Evolutionary conservation across 1,140 invertebrate species (phyloP), one percentile per base, ranked within the genome.

Genomic region (Penaeus indicus): DNA sequence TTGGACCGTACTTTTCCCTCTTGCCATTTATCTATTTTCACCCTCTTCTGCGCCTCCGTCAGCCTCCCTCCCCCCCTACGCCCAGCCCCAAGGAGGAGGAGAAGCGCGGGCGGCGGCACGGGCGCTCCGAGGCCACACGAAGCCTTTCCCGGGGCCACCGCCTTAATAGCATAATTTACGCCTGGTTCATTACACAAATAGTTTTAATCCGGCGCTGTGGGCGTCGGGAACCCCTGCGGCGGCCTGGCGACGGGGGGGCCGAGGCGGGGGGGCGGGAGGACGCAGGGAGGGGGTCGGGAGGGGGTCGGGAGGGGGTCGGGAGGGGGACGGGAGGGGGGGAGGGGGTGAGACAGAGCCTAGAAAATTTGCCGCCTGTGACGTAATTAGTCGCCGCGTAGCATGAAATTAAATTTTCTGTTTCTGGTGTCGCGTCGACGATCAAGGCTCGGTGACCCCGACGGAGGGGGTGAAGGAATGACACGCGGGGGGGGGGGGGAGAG

Each of bases 111-210:
- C 63, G 25, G 69, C 19, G 72, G 86, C 64, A 82, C 64, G 78
- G 69, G 62, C 78, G 60, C 78, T 67, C 64, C 42, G 25, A 60
- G 64, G 80, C 86, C 86, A 88, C 83, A 84, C 83, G 86, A 88
- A 84, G 86, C 86, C 86, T 79, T 84, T 84, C 86, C 86, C 86
- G 78, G 81, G 79, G 81, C 81, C 72, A 54, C 86, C 81, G 86
- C 86, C 86, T 88, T 88, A 88, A 88, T 88, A 88, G 86, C 86
- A 88, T 88, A 88, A 88, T 88, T 88, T 88, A 88, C 86, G 86
- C 86, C 72, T 88, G 86, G 86, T 88, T 88, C 86, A 88, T 88
- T 88, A 88, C 86, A 88, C 86, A 88, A 88, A 88, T 88, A 88
- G 86, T 88, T 88, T 88, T 88, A 88, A 88, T 88, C 86, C 86